Percentiles rank a stretch among this genome's conserved stretches.
Evolutionary conservation across 64 coral and sea anemone species (phyloP).

Genomic region (Dendrophyllia cribrosa): DNA sequence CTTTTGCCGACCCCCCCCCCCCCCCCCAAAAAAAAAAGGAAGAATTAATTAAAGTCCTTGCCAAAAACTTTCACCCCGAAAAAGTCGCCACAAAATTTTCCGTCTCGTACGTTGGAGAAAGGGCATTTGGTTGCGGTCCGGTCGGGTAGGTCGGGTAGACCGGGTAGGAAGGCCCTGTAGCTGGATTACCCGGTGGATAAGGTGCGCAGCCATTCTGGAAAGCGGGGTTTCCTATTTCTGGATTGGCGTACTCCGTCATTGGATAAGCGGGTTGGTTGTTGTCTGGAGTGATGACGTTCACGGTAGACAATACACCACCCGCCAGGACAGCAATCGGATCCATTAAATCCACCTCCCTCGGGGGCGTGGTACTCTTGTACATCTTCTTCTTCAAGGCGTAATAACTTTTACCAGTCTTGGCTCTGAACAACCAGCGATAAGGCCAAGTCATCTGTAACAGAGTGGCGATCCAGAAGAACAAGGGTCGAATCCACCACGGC

Average conservation of each 20-base stretch:
- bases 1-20: too few species aligned
- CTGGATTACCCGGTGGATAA: not conserved
- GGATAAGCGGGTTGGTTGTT: not conserved
- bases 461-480: constrained; percentile 82
- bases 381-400: constrained; percentile 66
- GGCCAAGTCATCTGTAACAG: constrained; percentile 75
- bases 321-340: constrained; percentile 45
- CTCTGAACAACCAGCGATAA: constrained; percentile 80
- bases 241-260: not conserved
- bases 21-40: too few species aligned
- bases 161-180: not conserved
- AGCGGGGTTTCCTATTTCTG: not conserved
- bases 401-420: constrained; percentile 70
- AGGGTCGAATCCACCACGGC: constrained; percentile 76
- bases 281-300: not conserved
- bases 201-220: not conserved
- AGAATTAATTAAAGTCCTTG: too few species aligned
- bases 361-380: constrained; percentile 42
- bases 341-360: constrained; percentile 42
- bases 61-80: too few species aligned
- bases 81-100: too few species aligned
- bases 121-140: not conserved
- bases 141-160: too few species aligned
- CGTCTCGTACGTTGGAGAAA: not conserved
- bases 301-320: not conserved